phyloP scores from a whole-genome alignment of 1,140 invertebrate species.

The Ceratoteleas bidentatus region DNA sequence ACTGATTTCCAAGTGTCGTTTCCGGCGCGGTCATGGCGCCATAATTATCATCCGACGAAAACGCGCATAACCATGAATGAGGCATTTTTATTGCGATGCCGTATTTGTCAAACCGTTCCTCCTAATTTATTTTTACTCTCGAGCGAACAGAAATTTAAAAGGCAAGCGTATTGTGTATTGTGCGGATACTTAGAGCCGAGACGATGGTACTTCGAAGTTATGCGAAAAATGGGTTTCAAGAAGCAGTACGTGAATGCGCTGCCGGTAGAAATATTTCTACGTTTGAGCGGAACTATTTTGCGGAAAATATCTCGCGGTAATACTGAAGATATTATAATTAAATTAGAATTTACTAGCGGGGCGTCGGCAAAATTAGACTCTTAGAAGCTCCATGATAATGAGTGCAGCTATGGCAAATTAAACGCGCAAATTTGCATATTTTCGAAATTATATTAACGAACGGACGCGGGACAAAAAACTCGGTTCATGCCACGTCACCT shows the following conservation, averaged over 20 bases:
- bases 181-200: slow-evolving; percentile 34
- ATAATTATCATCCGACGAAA: slow-evolving; percentile 25
- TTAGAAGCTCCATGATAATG: neutral
- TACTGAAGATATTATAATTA: slow-evolving; percentile 23
- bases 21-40: slow-evolving; percentile 5
- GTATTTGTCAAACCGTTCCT: slow-evolving; percentile 34
- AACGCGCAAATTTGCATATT: neutral
- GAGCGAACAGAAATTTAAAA: slow-evolving; percentile 44
- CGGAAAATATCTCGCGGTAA: slow-evolving; percentile 5
- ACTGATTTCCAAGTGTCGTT: slow-evolving; percentile 15
- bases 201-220: slow-evolving; percentile 34
- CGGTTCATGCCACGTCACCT: too few relatives aligned
- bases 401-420: neutral
- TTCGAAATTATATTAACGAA: too few relatives aligned
- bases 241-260: slow-evolving; percentile 31
- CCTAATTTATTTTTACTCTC: slow-evolving; percentile 48
- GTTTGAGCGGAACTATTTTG: slow-evolving; percentile 15
- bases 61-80: slow-evolving; percentile 21
- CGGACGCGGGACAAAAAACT: too few relatives aligned
- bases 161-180: slow-evolving; percentile 45
- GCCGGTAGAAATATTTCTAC: slow-evolving; percentile 22
- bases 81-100: slow-evolving; percentile 20
- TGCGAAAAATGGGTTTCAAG: slow-evolving; percentile 44
- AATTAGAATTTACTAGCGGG: neutral
- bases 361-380: neutral